Base-by-base conservation (phyloP, 1,140 invertebrate genomes). In the Pemphigus obesinymphae region DNA sequence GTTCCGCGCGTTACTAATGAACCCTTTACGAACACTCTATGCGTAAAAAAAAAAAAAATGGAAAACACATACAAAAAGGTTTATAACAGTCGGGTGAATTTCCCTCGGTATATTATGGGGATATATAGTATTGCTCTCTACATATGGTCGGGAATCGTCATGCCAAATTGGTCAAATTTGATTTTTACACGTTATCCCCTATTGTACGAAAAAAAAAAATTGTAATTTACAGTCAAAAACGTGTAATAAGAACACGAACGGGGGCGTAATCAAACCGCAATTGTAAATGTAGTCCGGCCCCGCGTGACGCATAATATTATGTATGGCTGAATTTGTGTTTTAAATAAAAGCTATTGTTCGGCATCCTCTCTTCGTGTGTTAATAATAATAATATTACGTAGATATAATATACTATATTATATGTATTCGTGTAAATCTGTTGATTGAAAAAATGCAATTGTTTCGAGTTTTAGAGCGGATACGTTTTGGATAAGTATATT, bases 1-100 rank as follows among this genome's bases (percentile, higher is more conserved):
- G 37, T 80, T n/a, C 37, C 40, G 76, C 53, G 76, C 53, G 55
- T 80, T 34, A 80, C 76, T 80, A 80, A 80, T 80, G 76, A 80
- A 80, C 76, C 23, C 76, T 80, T 61, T 80, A 61, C 23, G 26
- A 34, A 45, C 76, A 80, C 76, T 61, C 6, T 80, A 34, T 23
- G 40, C 15, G 34, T 63, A 20, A 63, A 80, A 70, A n/a, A n/a
- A n/a, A n/a, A n/a, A n/a, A n/a, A n/a, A n/a, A n/a, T n/a, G n/a
- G n/a, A n/a, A n/a, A 73, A 73, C 17, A 73, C n/a, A 29, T 13
- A 50, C 40, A 73, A 73, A 50, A 73, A 73, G 43, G 45, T 48
- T 73, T 73, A 31, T 31, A 73, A 31, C 13, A 4, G 70, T 48
- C 29, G 23, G n/a, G n/a, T 3, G 20, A n/a, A 34, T 50, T 50